Base-by-base conservation (phyloP, 1,140 invertebrate species). In the Euglossa dilemma region DNA sequence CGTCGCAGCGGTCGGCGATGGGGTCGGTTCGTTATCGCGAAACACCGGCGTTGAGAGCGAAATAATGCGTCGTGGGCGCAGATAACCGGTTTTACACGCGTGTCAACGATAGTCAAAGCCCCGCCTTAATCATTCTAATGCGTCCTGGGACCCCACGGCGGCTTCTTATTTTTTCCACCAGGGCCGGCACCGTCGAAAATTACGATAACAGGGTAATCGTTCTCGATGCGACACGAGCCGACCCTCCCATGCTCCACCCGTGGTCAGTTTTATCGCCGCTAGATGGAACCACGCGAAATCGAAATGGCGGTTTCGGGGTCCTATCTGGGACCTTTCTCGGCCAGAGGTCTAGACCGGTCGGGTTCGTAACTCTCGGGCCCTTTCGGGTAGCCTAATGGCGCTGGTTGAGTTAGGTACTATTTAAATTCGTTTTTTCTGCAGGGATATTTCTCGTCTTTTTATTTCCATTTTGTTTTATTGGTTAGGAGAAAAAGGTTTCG, bases 1-100 rank as follows among this genome's bases (percentile, higher is more conserved):
- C 28, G 43, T 28, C 12, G 63, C 28, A 18, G 54, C 14, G 43
- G 7, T n/a, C 16, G 20, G 12, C 25, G 63, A 67, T 57, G 69
- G 14, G 57, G 63, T 74, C 70, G 70, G 70, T 82, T 82, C 80
- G 80, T 82, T 82, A 82, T 82, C 80, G 80, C 80, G 80, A 82
- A 67, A 82, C 80, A 82, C 52, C 80, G 63, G 73, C 80, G 80
- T 75, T 82, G 63, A 82, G 73, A 75, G 73, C 73, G 80, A 76
- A 82, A 82, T 82, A 82, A 82, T 76, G 80, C 80, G 64, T 76
- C 63, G 73, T 82, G 63, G 80, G 80, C 80, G 73, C 80, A 76
- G 73, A 75, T 82, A 82, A 82, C 80, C 80, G 80, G 80, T 82
- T 82, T 82, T 82, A 82, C 73, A 82, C 72, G 80, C 73, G 80